Percentiles rank a stretch among this genome's conserved stretches.
phyloP scores from a whole-genome alignment of 2,888 invertebrate species.

The Eupeodes luniger region DNA sequence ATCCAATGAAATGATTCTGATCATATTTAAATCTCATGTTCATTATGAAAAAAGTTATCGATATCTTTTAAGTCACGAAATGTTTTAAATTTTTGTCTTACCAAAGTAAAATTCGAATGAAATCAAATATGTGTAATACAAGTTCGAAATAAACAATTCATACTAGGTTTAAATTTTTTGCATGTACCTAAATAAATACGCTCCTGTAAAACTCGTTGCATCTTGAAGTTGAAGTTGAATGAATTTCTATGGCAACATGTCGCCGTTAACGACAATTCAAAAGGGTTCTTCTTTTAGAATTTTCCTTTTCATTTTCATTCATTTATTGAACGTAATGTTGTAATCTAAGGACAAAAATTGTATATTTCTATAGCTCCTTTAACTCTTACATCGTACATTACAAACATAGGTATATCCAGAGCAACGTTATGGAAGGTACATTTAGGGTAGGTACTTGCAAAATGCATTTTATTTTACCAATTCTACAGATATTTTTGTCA shows the following conservation, averaged over 20 bases:
- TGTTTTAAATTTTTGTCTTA: too few species aligned
- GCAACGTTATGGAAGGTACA: background rate
- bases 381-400: too few species aligned
- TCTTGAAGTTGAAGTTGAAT: background rate
- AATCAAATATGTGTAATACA: too few species aligned
- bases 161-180: too few species aligned
- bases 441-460: background rate
- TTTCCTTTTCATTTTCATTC: conserved; percentile 6
- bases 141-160: too few species aligned
- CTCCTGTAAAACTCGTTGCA: background rate
- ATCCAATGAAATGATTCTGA: too few species aligned
- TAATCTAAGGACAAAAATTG: conserved; percentile 24
- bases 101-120: too few species aligned
- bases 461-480: conserved; percentile 51
- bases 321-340: conserved; percentile 54
- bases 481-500: conserved; percentile 42
- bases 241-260: conserved; percentile 4
- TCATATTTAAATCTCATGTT: too few species aligned
- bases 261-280: conserved; percentile 18
- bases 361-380: too few species aligned
- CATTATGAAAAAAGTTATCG: too few species aligned
- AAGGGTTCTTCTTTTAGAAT: background rate
- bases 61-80: too few species aligned
- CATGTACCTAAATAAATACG: background rate
- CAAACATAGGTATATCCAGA: background rate